These are phyloP conservation scores for Philhelius pedissequus DNA, from an alignment of 2,888 invertebrate genomes.

Conservation along the genomic window DNA sequence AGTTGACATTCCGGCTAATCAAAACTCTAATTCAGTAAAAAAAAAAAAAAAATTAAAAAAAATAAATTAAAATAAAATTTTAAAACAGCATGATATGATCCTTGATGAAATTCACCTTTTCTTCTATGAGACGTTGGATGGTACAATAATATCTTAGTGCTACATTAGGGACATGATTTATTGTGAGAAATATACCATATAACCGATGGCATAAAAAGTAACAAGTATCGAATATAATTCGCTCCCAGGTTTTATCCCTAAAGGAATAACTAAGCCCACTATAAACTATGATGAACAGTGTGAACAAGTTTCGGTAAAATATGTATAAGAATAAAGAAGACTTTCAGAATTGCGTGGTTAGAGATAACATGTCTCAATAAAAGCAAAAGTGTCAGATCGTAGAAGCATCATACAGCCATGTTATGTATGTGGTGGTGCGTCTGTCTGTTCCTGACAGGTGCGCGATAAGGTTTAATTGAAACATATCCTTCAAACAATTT, in stretches of 20 bases:
- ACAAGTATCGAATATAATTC: constrained; percentile 47
- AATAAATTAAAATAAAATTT: too few species aligned
- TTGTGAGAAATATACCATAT: constrained; percentile 4
- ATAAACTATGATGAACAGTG: background rate
- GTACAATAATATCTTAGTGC: constrained; percentile 8
- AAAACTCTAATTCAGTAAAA: too few species aligned
- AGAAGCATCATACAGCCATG: too few species aligned
- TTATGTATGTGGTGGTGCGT: too few species aligned
- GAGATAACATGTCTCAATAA: background rate
- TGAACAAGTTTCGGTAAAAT: constrained; percentile 7
- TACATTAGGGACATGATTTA: constrained; percentile 56
- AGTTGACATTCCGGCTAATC: too few species aligned
- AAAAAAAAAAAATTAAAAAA: too few species aligned
- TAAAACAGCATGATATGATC: too few species aligned
- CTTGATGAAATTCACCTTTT: background rate
- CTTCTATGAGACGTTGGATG: background rate
- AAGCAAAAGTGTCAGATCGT: background rate
- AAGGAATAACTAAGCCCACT: background rate
- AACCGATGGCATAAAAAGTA: constrained; percentile 29
- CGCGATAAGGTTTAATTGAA: too few species aligned
- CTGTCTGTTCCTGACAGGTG: too few species aligned
- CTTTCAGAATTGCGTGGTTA: background rate
- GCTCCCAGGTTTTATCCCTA: background rate
- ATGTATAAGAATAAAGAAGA: background rate
- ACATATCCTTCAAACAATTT: too few species aligned